These are phyloP conservation scores for Carpatolechia fugitivella DNA, from an alignment of 2,888 invertebrate genomes.

Conservation along the genomic window DNA sequence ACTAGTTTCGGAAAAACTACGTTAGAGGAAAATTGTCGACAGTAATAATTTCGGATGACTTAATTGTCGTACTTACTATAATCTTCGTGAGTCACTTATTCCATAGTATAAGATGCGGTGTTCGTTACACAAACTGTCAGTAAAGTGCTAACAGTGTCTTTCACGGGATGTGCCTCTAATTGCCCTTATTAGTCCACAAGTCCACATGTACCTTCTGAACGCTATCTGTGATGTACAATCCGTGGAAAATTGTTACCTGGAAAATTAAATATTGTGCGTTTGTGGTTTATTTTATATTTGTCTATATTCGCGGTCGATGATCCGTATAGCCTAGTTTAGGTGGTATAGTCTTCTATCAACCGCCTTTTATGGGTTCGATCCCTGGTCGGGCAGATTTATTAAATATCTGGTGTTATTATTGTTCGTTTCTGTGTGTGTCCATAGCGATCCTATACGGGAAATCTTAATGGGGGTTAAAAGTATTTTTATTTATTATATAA, in stretches of 20 bases:
- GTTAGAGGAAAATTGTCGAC: neutral
- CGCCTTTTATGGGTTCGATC: too few relatives aligned
- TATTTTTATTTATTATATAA: neutral
- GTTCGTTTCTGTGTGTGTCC: too few relatives aligned
- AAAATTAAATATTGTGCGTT: slow-evolving; percentile 62
- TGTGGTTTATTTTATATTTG: too few relatives aligned
- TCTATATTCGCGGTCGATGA: too few relatives aligned
- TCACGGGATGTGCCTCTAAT: slow-evolving; percentile 48
- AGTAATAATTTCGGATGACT: slow-evolving; percentile 1
- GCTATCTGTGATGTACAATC: slow-evolving; percentile 48
- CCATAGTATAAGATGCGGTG: slow-evolving; percentile 25
- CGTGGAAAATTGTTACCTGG: slow-evolving; percentile 58
- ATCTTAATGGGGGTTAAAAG: too few relatives aligned
- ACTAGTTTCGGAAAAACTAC: neutral
- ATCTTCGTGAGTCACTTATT: slow-evolving; percentile 24
- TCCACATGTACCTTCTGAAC: slow-evolving; percentile 36
- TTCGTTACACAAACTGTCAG: slow-evolving; percentile 38
- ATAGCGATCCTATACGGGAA: too few relatives aligned
- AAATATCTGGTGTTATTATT: too few relatives aligned
- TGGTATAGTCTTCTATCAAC: too few relatives aligned
- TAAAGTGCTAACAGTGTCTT: slow-evolving; percentile 53
- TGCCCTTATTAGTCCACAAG: slow-evolving; percentile 53
- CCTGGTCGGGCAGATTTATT: too few relatives aligned
- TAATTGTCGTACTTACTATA: neutral
- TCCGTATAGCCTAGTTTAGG: too few relatives aligned